Conservation (phyloP, 1,140 invertebrate genomes). For the Hirudo medicinalis region DNA sequence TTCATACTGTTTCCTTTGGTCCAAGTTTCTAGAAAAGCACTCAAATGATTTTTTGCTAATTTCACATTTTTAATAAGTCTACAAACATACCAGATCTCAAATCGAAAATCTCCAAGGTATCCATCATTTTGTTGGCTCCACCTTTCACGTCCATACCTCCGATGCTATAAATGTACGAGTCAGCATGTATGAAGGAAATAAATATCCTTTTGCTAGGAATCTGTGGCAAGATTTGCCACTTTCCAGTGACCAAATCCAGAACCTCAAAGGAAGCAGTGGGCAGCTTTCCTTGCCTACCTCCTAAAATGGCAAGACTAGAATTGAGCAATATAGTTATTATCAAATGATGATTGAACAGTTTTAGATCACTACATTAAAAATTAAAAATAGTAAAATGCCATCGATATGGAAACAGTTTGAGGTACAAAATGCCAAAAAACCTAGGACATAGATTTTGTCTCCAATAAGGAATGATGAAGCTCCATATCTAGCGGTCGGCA, state of each 20-base stretch:
- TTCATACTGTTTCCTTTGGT: slow-evolving; percentile 2
- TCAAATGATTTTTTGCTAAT: background rate
- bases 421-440: slow-evolving; percentile 21
- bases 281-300: slow-evolving; percentile 37
- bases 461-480: slow-evolving; percentile 32
- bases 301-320: slow-evolving; percentile 26
- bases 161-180: slow-evolving; percentile 35
- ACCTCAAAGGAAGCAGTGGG: slow-evolving; percentile 34
- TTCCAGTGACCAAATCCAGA: slow-evolving; percentile 33
- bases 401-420: background rate
- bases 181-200: slow-evolving; percentile 31
- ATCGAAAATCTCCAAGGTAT: slow-evolving; percentile 34
- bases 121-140: slow-evolving; percentile 30
- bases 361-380: background rate
- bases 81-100: slow-evolving; percentile 30
- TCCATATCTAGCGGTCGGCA: slow-evolving; percentile 37
- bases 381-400: background rate
- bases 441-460: slow-evolving; percentile 36
- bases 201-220: slow-evolving; percentile 38
- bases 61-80: background rate
- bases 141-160: slow-evolving; percentile 33
- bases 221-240: slow-evolving; percentile 32
- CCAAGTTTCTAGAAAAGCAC: background rate
- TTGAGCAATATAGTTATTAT: background rate
- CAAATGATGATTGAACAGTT: background rate